Conservation (phyloP, 2,888 invertebrate species). For the Anthophora plumipes region DNA sequence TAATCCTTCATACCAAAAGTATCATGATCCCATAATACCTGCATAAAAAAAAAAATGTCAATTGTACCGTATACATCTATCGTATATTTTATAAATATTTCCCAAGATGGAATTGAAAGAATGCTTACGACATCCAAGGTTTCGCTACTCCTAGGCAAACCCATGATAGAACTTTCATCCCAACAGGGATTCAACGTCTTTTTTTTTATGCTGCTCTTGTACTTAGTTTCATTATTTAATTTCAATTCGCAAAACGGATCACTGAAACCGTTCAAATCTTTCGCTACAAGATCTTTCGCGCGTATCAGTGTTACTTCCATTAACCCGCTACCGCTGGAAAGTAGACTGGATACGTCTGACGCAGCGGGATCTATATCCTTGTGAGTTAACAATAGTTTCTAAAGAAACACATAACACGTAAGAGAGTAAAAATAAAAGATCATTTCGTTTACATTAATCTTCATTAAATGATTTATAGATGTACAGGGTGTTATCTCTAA, state of each 20-base stretch:
- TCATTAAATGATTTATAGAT: no score
- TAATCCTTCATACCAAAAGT: slow-evolving; percentile 86
- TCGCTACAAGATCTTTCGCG: slow-evolving; percentile 85
- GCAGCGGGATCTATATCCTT: slow-evolving; percentile 78
- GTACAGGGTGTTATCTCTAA: no score
- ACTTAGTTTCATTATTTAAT: slow-evolving; percentile 85
- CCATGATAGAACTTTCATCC: slow-evolving; percentile 86
- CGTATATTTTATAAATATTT: neutral
- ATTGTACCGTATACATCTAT: no score
- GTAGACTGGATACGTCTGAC: slow-evolving; percentile 81
- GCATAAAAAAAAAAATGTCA: neutral
- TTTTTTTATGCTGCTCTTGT: slow-evolving; percentile 85
- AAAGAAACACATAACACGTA: slow-evolving; percentile 26
- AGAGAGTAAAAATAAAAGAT: neutral
- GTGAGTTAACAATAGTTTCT: slow-evolving; percentile 81
- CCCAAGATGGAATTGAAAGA: neutral
- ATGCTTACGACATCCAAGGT: slow-evolving; percentile 84
- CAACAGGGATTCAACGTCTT: slow-evolving; percentile 86
- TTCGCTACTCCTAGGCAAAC: slow-evolving; percentile 83
- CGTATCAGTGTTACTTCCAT: slow-evolving; percentile 85
- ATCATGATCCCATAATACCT: slow-evolving; percentile 86
- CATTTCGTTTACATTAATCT: neutral
- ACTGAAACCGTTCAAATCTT: slow-evolving; percentile 86
- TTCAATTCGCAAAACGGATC: slow-evolving; percentile 86
- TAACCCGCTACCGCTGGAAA: slow-evolving; percentile 83